Evolutionary conservation across 2,113 vertebrate genomes (phyloP).

Genomic region (Lipotes vexillifer): DNA sequence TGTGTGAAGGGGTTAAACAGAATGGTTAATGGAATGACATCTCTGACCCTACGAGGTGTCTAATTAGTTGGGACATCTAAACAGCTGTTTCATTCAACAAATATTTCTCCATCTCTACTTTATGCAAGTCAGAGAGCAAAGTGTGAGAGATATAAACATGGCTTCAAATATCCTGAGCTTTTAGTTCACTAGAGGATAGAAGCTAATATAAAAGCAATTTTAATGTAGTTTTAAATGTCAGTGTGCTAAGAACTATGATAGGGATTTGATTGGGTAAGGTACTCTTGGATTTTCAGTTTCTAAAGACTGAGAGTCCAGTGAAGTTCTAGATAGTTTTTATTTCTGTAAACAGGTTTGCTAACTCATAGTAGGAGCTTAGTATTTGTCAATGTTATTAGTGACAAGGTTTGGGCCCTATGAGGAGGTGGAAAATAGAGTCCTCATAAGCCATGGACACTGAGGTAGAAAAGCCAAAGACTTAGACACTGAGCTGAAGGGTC

Average conservation of each 20-base stretch:
- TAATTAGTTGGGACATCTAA: background rate
- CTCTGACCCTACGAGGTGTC: accelerated
- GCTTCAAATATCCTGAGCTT: background rate
- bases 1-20: background rate
- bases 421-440: background rate
- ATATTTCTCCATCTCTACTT: background rate
- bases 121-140: background rate
- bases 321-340: background rate
- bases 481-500: background rate
- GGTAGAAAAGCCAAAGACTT: background rate
- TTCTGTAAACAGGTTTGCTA: background rate
- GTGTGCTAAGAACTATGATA: background rate
- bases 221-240: background rate
- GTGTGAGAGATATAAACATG: background rate
- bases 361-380: background rate
- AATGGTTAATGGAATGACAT: background rate
- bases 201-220: background rate
- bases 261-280: background rate
- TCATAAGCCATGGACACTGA: background rate
- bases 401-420: background rate
- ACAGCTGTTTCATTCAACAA: background rate
- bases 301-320: background rate
- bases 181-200: background rate
- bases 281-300: background rate
- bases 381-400: background rate